A percentile compares a stretch with the other conserved stretches of the same genome.
These are phyloP conservation scores for Fulica atra DNA, from an alignment of 2,113 vertebrate species.

Conservation along the genomic window DNA sequence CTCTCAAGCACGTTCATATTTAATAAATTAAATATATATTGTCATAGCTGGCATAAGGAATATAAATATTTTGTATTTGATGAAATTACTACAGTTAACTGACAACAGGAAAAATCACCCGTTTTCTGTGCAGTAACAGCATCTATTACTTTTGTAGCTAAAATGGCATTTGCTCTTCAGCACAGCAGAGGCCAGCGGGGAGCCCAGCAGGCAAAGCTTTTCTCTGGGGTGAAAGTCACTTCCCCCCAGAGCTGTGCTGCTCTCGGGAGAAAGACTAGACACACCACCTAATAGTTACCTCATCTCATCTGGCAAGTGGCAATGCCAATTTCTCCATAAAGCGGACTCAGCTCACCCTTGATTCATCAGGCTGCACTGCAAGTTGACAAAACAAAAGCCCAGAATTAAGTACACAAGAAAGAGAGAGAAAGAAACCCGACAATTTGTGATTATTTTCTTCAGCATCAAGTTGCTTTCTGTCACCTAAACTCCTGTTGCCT, in stretches of 20 bases:
- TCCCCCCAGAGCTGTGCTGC: not conserved
- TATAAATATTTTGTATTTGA: conserved; percentile 48
- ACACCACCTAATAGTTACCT: too few species aligned
- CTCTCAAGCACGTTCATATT: not conserved
- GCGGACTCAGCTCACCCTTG: fast-evolving
- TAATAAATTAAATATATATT: conserved; percentile 34
- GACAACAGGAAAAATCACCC: not conserved
- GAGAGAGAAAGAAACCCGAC: not conserved
- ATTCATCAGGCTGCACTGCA: not conserved
- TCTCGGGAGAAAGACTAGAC: not conserved
- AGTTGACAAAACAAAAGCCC: not conserved
- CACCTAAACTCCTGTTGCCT: not conserved
- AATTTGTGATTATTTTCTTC: not conserved
- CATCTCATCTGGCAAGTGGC: not conserved
- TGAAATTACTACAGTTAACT: conserved; percentile 47
- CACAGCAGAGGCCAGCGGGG: not conserved
- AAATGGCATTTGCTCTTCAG: not conserved
- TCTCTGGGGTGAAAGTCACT: not conserved
- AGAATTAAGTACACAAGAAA: fast-evolving
- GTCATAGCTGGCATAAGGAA: conserved; percentile 37
- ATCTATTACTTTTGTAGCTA: not conserved
- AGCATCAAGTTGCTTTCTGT: not conserved
- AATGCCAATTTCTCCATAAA: not conserved
- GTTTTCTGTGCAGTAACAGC: not conserved
- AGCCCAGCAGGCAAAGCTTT: not conserved